Base-by-base conservation (phyloP, 2,113 vertebrate species). In the Excalfactoria chinensis region DNA sequence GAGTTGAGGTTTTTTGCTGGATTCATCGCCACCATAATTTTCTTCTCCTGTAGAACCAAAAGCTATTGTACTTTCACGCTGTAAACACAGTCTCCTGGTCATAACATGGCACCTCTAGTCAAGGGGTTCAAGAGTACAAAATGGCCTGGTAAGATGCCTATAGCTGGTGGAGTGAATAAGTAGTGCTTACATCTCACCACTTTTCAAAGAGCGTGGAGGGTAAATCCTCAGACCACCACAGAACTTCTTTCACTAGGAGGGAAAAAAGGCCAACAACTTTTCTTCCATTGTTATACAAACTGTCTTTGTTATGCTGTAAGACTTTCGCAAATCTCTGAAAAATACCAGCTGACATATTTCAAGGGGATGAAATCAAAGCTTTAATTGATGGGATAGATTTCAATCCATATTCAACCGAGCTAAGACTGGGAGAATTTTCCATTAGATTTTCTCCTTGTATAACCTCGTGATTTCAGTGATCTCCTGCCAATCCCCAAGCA, bases 241-340 rank as follows among this genome's bases (percentile, higher is more conserved):
- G 40, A 17, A 7, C 40, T 66, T 64, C 40, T 43, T 67, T 71
- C 25, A 55, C 62, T 13, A 40, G 18, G 21, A 3, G 25, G 18
- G 63, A 75, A 93, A 89, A 84, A 66, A 8, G 15, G 46, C 4
- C 5, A 2, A 3, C 3, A 30, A n/a, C 35, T 79, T 74, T 20
- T 23, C 64, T 72, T 35, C 56, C 19, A 8, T 17, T 79, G n/a
- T 68, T 82, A 82, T 83, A 75, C 15, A 49, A 7, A 32, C 2
- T 1, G 19, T 6, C 11, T 90, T 79, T 79, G 40, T 69, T 40
- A 82, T 9, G 30, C 37, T n/a, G 21, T 32, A 23, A 72, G 51
- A 72, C 37, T 88, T 64, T 59, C 78, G 44, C 64, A 93, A 53
- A 88, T 72, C 60, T 86, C 76, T 93, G 94, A 90, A 83, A 95